Percentiles rank a stretch among this genome's conserved stretches.
Evolutionary conservation across 2,113 vertebrate species (phyloP).

Genomic region (Porphyrio hochstetteri): DNA sequence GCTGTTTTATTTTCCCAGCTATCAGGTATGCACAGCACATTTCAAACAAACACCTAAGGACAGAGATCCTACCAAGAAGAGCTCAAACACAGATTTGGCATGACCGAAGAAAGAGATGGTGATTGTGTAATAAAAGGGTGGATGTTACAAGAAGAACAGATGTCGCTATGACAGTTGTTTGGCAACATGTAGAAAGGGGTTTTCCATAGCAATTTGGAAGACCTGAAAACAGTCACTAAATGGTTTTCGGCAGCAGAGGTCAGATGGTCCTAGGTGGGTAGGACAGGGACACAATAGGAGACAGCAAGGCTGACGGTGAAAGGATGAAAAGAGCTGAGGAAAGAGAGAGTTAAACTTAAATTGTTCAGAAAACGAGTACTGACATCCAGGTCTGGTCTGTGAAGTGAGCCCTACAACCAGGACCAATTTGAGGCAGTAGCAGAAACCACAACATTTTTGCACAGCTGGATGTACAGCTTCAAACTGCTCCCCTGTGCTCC

Average conservation of each 20-base stretch:
- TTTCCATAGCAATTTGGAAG: not conserved
- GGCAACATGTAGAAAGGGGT: not conserved
- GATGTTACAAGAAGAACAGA: not conserved
- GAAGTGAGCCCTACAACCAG: not conserved
- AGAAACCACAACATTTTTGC: slow-evolving; percentile 4
- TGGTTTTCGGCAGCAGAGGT: not conserved
- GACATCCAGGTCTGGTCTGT: not conserved
- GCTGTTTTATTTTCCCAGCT: not conserved
- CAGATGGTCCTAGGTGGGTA: not conserved
- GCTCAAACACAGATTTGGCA: not conserved
- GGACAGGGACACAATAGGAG: not conserved
- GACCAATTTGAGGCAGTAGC: not conserved
- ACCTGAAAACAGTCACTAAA: not conserved
- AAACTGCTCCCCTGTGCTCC: not conserved
- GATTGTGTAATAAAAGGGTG: not conserved
- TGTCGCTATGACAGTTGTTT: not conserved
- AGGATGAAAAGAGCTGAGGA: not conserved
- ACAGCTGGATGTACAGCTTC: not conserved
- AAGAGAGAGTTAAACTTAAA: not conserved
- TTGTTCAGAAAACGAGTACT: not conserved
- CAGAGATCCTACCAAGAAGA: not conserved
- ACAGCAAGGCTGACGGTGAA: not conserved
- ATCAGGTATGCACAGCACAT: not conserved
- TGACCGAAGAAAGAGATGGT: not conserved
- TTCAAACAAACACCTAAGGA: not conserved